Percentiles rank a stretch among this genome's conserved stretches.
Evolutionary conservation across 2,797 vertebrate genomes (phyloP).

Genomic region (Enteromius mattozi): DNA sequence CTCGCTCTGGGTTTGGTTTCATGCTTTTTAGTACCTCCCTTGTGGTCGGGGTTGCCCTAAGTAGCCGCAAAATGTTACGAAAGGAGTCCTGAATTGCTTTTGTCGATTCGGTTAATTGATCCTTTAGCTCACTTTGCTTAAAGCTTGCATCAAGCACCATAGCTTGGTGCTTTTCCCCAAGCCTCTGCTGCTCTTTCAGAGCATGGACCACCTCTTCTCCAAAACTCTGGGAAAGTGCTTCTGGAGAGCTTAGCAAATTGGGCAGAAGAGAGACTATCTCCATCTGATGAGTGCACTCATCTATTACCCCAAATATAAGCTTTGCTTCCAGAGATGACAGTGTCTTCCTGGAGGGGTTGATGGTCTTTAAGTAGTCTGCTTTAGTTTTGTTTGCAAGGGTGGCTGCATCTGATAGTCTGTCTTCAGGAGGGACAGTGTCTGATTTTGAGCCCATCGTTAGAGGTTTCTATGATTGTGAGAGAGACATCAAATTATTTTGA

Average conservation of each 20-base stretch:
- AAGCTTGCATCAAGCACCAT: constrained; percentile 11
- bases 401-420: constrained; percentile 28
- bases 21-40: constrained; percentile 58
- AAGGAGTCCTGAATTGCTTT: constrained; percentile 74
- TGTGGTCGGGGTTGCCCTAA: constrained; percentile 64
- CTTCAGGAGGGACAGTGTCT: background rate
- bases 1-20: constrained; percentile 30
- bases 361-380: constrained; percentile 46
- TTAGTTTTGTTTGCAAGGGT: background rate
- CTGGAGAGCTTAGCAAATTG: constrained; percentile 12
- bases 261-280: constrained; percentile 78
- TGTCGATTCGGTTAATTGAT: constrained; percentile 48
- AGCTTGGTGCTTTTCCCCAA: constrained; percentile 66
- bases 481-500: background rate
- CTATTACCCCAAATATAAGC: constrained; percentile 77
- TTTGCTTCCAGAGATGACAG: constrained; percentile 75
- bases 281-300: constrained; percentile 79
- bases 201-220: constrained; percentile 62
- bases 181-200: constrained; percentile 70
- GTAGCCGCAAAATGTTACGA: constrained; percentile 75
- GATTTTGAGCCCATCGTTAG: constrained; percentile 16
- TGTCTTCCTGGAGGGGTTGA: constrained; percentile 64
- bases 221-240: constrained; percentile 49
- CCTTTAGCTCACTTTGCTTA: constrained; percentile 28
- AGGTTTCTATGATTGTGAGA: constrained; percentile 1